Percentiles rank a stretch among this genome's conserved stretches.
phyloP scores from a whole-genome alignment of 2,797 vertebrate species.

The Melanotaenia parkinsoni region DNA sequence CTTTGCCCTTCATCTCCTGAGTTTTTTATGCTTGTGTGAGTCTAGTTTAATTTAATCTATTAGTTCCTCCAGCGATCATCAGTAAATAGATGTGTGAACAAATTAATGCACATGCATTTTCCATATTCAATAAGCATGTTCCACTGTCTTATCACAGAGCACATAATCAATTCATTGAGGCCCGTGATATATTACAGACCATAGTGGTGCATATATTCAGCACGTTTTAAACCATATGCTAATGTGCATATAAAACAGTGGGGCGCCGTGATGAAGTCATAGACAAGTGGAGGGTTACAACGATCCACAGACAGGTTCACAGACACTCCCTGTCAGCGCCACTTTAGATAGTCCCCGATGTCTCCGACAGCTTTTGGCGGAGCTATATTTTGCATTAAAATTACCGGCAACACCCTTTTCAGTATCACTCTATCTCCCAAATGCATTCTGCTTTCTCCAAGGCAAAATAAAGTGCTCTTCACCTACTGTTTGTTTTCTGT shows the following conservation, averaged over 20 bases:
- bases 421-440: constrained; percentile 34
- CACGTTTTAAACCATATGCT: constrained; percentile 68
- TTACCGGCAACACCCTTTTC: constrained; percentile 61
- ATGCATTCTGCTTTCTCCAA: constrained; percentile 34
- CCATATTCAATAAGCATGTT: constrained; percentile 76
- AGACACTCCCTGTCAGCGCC: constrained; percentile 70
- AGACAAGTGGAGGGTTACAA: constrained; percentile 72
- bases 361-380: constrained; percentile 71
- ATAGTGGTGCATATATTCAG: constrained; percentile 63
- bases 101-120: constrained; percentile 63
- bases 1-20: constrained; percentile 32
- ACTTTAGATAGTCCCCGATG: constrained; percentile 72
- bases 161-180: constrained; percentile 72
- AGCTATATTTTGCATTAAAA: constrained; percentile 77
- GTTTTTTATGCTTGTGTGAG: constrained; percentile 20
- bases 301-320: constrained; percentile 71
- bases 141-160: constrained; percentile 60
- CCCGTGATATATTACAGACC: constrained; percentile 74
- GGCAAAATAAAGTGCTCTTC: constrained; percentile 45
- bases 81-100: constrained; percentile 59
- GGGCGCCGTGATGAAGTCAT: constrained; percentile 46
- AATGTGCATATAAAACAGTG: constrained; percentile 58
- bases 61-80: constrained; percentile 33
- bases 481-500: constrained; percentile 15
- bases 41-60: constrained; percentile 52